These are phyloP conservation scores for Lamellibrachia satsuma DNA, from an alignment of 2,888 invertebrate genomes.

Conservation along the genomic window DNA sequence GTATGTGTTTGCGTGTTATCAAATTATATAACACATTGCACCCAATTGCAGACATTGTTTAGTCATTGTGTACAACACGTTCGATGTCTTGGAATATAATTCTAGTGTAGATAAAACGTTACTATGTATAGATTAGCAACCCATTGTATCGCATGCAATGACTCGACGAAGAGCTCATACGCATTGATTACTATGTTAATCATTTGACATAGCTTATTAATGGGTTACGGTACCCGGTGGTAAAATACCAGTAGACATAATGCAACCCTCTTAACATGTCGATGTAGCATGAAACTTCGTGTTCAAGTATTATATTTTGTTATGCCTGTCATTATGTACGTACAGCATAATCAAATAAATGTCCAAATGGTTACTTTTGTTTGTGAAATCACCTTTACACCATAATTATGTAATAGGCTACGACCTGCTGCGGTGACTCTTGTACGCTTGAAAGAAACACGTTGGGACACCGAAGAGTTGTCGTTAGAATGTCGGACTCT, in stretches of 20 bases:
- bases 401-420: no score
- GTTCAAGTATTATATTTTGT: neutral
- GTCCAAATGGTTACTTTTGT: no score
- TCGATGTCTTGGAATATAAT: neutral
- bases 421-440: no score
- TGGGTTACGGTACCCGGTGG: neutral
- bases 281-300: neutral
- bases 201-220: neutral
- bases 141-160: neutral
- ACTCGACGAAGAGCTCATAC: neutral
- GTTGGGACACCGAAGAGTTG: no score
- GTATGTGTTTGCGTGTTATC: no score
- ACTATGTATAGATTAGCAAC: neutral
- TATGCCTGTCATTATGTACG: neutral
- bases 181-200: neutral
- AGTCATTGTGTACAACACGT: neutral
- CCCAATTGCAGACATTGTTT: neutral
- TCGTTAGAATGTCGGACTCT: no score
- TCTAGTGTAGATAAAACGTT: neutral
- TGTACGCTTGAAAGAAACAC: no score
- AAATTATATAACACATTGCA: no score
- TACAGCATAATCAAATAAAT: no score
- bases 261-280: neutral
- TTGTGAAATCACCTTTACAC: no score
- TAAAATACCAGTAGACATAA: neutral